Evolutionary conservation across 1,140 invertebrate genomes (phyloP), one percentile per base, ranked within the genome.

Genomic region (Dryas iulia): DNA sequence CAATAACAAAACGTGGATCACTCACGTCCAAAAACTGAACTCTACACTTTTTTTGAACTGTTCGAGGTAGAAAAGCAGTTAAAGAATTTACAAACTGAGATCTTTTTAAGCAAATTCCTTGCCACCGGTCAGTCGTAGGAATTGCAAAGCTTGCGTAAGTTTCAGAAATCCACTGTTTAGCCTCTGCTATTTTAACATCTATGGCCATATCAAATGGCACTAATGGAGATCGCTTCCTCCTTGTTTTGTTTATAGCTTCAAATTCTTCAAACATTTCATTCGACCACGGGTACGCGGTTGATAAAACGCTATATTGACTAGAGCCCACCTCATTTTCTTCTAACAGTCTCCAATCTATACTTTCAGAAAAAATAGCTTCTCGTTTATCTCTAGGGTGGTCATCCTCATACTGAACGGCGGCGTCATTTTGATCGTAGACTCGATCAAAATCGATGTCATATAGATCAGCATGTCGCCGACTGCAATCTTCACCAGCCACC

Each of bases 121-220:
- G 92, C 95, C 94, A 95, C 72, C 94, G 94, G 77, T 96, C 95
- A 11, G 94, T 94, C 11, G 95, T 96, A 25, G 96, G 96, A 88
- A 97, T 96, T 3, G 96, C 94, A 78, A 96, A 97, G 11, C 96
- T 97, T 4, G 96, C 96, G 63, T 96, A 94, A 0, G 96, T 97
- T 84, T 97, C 96, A 1, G 96, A 95, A 79, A 96, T 95, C 96
- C 96, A 97, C 79, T 96, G 95, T 76, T 95, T 96, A 6, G 96
- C 96, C 64, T 96, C 94, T 2, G 95, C 90, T 67, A 95, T 91
- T 83, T 93, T 86, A 71, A 88, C 84, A 80, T 90, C 76, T 87
- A 92, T 78, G 76, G 87, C 79, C 93, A 94, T 89, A 79, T 93
- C 87, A 68, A 94, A 89, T 69, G 91, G 82, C 89, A 89, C 73